Conservation (phyloP, 1,140 invertebrate genomes). For the Formica exsecta region DNA sequence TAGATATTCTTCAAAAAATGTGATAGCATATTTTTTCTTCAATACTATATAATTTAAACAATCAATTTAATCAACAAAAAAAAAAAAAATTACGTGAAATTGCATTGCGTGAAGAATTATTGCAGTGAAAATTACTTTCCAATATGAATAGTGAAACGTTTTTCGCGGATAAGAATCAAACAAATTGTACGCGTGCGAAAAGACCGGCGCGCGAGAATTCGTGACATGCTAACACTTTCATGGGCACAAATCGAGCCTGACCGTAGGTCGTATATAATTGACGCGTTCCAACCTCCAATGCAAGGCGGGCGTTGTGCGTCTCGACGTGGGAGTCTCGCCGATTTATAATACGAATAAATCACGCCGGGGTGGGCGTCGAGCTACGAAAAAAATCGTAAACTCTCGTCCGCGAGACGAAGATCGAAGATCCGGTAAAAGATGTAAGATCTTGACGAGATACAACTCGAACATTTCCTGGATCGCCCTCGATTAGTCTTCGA, state of each 20-base stretch:
- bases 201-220: conserved; percentile 28
- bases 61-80: neutral
- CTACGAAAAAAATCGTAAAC: conserved; percentile 41
- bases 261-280: conserved; percentile 77
- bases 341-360: conserved; percentile 77
- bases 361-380: conserved; percentile 63
- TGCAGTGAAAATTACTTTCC: neutral
- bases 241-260: conserved; percentile 37
- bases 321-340: conserved; percentile 58
- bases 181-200: conserved; percentile 27
- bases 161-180: conserved; percentile 38
- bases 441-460: conserved; percentile 62
- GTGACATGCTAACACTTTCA: conserved; percentile 54
- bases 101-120: neutral
- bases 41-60: neutral
- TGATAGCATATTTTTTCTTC: neutral
- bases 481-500: conserved; percentile 65
- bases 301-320: conserved; percentile 36
- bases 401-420: conserved; percentile 58
- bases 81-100: neutral
- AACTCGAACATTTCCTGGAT: conserved; percentile 69
- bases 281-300: conserved; percentile 73
- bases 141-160: conserved; percentile 34
- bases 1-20: neutral
- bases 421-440: conserved; percentile 58